phyloP scores from a whole-genome alignment of 2,113 vertebrate genomes.

The Tiliqua scincoides region DNA sequence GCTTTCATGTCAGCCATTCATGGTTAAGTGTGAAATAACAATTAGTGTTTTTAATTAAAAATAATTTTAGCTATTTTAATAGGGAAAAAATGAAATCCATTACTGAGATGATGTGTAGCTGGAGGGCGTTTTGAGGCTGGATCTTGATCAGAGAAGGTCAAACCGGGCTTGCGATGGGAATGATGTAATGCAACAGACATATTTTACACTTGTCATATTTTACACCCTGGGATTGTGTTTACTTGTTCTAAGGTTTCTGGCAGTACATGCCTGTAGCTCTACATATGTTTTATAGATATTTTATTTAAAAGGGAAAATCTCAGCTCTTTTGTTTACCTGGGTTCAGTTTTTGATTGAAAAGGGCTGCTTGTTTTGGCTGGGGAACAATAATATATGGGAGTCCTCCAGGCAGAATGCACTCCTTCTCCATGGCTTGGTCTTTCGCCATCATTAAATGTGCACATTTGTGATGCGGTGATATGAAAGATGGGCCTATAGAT shows the following conservation, averaged over 20 bases:
- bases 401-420: slow-evolving; percentile 39
- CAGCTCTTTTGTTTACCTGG: slow-evolving; percentile 17
- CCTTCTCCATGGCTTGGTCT: slow-evolving; percentile 1
- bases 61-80: slow-evolving; percentile 18
- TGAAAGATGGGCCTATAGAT: slow-evolving; percentile 29
- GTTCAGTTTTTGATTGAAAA: slow-evolving; percentile 12
- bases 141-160: slow-evolving; percentile 8
- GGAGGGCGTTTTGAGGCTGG: background rate
- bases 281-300: background rate
- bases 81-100: background rate
- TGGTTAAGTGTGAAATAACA: slow-evolving; percentile 30
- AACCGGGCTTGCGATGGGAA: background rate
- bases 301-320: background rate
- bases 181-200: background rate
- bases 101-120: background rate
- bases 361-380: slow-evolving; percentile 27
- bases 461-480: slow-evolving; percentile 34
- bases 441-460: slow-evolving; percentile 33
- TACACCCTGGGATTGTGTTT: background rate
- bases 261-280: background rate
- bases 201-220: background rate
- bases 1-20: background rate
- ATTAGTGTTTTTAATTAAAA: slow-evolving; percentile 31
- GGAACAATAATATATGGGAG: slow-evolving; percentile 37
- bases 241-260: background rate